phyloP scores from a whole-genome alignment of 2,797 vertebrate species.

The Sebastes ruberrimus region DNA sequence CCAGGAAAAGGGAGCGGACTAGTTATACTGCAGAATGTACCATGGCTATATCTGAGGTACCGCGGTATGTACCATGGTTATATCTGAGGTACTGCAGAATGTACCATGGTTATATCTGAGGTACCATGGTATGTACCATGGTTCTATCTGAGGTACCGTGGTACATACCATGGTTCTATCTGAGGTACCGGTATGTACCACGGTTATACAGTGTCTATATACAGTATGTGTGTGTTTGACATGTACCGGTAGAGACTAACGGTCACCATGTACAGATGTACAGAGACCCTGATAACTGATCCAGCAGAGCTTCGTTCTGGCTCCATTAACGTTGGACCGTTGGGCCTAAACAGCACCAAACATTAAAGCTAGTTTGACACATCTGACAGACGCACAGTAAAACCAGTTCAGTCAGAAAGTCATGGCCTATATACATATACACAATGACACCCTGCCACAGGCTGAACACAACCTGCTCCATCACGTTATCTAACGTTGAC shows the following conservation, averaged over 20 bases:
- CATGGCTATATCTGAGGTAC: too few relatives aligned
- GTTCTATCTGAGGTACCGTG: too few relatives aligned
- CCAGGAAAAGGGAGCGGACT: too few relatives aligned
- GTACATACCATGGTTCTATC: too few relatives aligned
- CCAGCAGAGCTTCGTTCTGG: not conserved
- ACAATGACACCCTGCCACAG: fast-evolving
- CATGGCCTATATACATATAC: fast-evolving
- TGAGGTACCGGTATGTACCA: too few relatives aligned
- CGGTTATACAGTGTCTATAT: too few relatives aligned
- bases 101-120: too few relatives aligned
- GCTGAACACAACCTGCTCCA: not conserved
- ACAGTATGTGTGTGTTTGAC: not conserved
- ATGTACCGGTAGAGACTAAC: not conserved
- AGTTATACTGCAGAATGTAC: too few relatives aligned
- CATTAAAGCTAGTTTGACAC: not conserved
- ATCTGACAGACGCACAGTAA: not conserved
- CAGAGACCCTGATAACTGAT: not conserved
- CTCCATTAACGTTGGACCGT: not conserved
- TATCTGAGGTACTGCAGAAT: too few relatives aligned
- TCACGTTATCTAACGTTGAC: not conserved
- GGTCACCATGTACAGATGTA: not conserved
- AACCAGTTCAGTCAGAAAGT: not conserved
- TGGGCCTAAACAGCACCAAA: not conserved
- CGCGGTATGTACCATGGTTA: fast-evolving
- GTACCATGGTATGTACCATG: too few relatives aligned